Conservation (phyloP, 2,888 invertebrate species). For the Priocnemis perturbator region DNA sequence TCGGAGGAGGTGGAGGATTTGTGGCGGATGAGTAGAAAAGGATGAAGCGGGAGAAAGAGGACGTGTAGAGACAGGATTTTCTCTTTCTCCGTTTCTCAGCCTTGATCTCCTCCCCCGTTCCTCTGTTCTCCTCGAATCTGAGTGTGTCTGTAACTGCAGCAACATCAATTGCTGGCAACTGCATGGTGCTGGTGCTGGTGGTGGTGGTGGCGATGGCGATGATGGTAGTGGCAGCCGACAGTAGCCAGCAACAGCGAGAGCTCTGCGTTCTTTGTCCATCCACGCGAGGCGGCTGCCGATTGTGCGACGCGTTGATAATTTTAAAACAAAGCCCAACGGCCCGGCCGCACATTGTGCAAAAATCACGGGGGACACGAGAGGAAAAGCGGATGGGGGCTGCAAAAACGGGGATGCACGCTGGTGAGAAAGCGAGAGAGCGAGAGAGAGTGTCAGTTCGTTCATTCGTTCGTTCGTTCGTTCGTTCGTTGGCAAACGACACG, state of each 20-base stretch:
- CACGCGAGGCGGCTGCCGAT: constrained; percentile 63
- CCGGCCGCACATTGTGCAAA: constrained; percentile 68
- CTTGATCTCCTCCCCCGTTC: constrained; percentile 3
- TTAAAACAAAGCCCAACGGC: constrained; percentile 69
- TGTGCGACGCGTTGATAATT: constrained; percentile 75
- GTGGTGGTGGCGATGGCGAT: no score
- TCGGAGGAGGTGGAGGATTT: background rate
- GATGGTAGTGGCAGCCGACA: constrained; percentile 13
- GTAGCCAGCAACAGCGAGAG: constrained; percentile 22
- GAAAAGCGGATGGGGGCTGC: constrained; percentile 40
- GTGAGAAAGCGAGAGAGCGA: constrained; percentile 3
- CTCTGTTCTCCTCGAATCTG: background rate
- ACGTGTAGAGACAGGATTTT: constrained; percentile 16
- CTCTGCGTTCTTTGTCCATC: constrained; percentile 61
- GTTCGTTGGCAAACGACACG: constrained; percentile 46
- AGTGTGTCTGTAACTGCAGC: constrained; percentile 28
- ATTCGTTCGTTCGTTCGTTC: constrained; percentile 34
- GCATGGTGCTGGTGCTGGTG: constrained; percentile 1
- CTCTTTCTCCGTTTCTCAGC: background rate
- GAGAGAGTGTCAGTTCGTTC: background rate
- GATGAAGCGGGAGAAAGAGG: constrained; percentile 35
- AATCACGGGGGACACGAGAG: constrained; percentile 59
- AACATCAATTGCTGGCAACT: constrained; percentile 25
- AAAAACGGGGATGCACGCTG: constrained; percentile 13
- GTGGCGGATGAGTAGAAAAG: background rate